A percentile compares a stretch with the other conserved stretches of the same genome.
These are phyloP conservation scores for Dilophus febrilis DNA, from an alignment of 2,888 invertebrate genomes.

Conservation along the genomic window DNA sequence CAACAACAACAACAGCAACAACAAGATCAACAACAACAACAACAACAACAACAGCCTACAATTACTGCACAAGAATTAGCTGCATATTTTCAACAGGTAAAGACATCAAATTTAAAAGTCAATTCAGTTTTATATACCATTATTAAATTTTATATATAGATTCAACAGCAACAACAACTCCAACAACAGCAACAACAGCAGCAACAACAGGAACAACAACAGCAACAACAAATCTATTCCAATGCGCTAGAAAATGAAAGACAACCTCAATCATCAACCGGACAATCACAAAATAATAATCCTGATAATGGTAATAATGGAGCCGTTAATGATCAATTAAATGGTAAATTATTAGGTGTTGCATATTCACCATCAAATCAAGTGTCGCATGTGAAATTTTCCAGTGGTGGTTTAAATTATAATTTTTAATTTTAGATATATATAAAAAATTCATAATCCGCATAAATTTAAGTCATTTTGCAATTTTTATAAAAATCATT, in stretches of 20 bases:
- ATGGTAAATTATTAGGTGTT: conserved; percentile 21
- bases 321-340: neutral
- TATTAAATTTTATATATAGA: no score
- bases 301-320: no score
- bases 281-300: no score
- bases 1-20: conserved; percentile 11
- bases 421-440: conserved; percentile 3
- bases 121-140: no score
- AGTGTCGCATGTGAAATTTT: conserved; percentile 33
- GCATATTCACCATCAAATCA: conserved; percentile 31
- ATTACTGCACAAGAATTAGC: conserved; percentile 1
- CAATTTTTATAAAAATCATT: no score
- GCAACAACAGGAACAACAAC: conserved; percentile 10
- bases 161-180: conserved; percentile 16
- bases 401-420: conserved; percentile 21
- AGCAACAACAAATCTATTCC: conserved; percentile 3
- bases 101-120: neutral
- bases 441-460: no score
- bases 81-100: neutral
- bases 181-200: conserved; percentile 13
- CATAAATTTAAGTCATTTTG: no score
- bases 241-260: no score
- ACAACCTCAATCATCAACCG: neutral
- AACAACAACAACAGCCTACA: conserved; percentile 8
- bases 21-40: conserved; percentile 14